Base-by-base conservation (phyloP, 2,113 vertebrate genomes). In the Siphamia tubifer region DNA sequence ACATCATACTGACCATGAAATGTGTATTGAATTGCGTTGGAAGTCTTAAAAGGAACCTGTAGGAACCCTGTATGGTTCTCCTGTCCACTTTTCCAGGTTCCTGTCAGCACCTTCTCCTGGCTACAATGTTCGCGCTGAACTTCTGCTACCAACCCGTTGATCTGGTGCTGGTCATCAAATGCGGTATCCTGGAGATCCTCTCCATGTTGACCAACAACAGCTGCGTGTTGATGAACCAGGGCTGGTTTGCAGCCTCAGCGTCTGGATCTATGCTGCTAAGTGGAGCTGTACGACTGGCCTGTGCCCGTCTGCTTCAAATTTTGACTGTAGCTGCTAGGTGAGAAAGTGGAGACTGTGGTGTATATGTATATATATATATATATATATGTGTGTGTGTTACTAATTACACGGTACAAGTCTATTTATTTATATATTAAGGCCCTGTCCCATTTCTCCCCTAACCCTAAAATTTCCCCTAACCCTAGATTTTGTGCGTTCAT, bases 71-170 rank as follows among this genome's bases (percentile, higher is more conserved):
- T 39, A 6, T 7, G 6, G 7, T 24, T 10, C 2, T 44, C 2
- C 11, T 44, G 8, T 24, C n/a, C 28, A 16, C 8, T 5, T 28
- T 10, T 27, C 40, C 74, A 94, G 93, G 92, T 15, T 90, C 89
- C 6, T 91, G 85, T 62, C 93, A 93, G 81, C 92, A 92, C 44
- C 86, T 94, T 25, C 84, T 94, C 4, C 76, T 94, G 2, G 93
- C 92, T 28, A 90, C 92, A n/a, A 89, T 94, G 74, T 94, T 93
- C 78, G 89, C 91, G 20, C 77, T 94, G 24, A 94, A 93, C 56
- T 91, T 92, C 58, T 89, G 80, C 61, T 94, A 93, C 76, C 90
- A 94, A 45, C 89, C 92, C 1, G 60, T 87, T 28, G 93, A 94
- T 63, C 77, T 94, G 83, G 89, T 93, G 55, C 80, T 93, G 31